phyloP scores from a whole-genome alignment of 2,888 invertebrate species.

The Drosophila vallismaia region DNA sequence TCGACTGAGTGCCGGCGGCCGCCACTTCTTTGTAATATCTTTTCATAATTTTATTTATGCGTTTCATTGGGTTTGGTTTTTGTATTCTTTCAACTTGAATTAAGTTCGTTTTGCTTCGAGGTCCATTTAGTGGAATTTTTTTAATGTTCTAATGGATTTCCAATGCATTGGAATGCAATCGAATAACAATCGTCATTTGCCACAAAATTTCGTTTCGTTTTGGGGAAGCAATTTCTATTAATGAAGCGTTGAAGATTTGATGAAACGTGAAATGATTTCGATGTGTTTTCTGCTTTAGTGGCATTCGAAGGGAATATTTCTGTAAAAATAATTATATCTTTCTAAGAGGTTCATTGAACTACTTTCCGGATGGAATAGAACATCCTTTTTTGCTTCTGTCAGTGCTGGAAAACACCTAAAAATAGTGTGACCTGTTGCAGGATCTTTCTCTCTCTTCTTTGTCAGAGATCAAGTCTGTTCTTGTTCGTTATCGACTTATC shows the following conservation, averaged over 20 bases:
- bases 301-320: neutral
- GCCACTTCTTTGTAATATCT: constrained; percentile 18
- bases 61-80: neutral
- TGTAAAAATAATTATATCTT: neutral
- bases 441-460: too few relatives aligned
- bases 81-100: constrained; percentile 35
- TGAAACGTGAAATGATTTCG: neutral
- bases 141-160: constrained; percentile 43
- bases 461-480: neutral
- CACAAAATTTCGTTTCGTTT: constrained; percentile 15
- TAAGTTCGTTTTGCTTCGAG: constrained; percentile 18
- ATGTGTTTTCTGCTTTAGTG: too few relatives aligned
- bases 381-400: too few relatives aligned
- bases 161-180: constrained; percentile 17
- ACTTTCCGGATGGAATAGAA: too few relatives aligned
- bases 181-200: neutral
- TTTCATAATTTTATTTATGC: constrained; percentile 10
- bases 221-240: constrained; percentile 2
- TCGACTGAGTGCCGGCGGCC: constrained; percentile 29
- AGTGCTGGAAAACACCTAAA: too few relatives aligned
- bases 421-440: neutral
- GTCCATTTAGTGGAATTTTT: constrained; percentile 38
- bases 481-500: too few relatives aligned
- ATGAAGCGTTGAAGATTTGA: neutral
- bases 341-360: neutral